Conservation (phyloP, 1,140 invertebrate species). For the Chelonus insularis region DNA sequence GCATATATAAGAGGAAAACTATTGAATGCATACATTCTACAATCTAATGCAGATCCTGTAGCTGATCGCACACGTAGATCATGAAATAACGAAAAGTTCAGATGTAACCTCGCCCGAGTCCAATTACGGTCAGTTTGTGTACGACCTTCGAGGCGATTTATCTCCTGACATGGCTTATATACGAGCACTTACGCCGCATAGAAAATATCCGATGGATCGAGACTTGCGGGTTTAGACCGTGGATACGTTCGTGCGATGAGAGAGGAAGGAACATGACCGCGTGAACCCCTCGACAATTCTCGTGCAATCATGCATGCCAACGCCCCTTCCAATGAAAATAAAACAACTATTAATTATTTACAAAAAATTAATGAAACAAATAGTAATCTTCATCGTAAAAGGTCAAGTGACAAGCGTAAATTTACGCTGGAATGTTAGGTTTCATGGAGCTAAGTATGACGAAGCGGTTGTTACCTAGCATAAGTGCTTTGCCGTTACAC, state of each 20-base stretch:
- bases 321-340: no score
- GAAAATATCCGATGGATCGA: not conserved
- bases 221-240: not conserved
- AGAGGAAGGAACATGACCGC: no score
- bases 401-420: no score
- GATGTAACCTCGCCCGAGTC: constrained; percentile 4
- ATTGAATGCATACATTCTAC: not conserved
- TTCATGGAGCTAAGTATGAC: constrained; percentile 21
- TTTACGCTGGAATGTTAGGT: not conserved
- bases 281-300: no score
- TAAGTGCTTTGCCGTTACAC: constrained; percentile 44
- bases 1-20: no score
- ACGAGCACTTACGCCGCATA: constrained; percentile 7
- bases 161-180: constrained; percentile 3
- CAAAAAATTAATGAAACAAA: no score
- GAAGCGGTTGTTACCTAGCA: constrained; percentile 39
- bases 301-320: no score
- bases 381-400: no score
- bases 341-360: no score
- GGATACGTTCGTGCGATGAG: not conserved
- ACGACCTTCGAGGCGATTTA: constrained; percentile 16
- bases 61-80: constrained; percentile 12
- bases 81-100: constrained; percentile 1
- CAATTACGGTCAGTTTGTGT: constrained; percentile 15
- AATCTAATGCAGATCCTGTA: not conserved